Evolutionary conservation across 2,888 invertebrate species (phyloP).

Genomic region (Acronicta psi): DNA sequence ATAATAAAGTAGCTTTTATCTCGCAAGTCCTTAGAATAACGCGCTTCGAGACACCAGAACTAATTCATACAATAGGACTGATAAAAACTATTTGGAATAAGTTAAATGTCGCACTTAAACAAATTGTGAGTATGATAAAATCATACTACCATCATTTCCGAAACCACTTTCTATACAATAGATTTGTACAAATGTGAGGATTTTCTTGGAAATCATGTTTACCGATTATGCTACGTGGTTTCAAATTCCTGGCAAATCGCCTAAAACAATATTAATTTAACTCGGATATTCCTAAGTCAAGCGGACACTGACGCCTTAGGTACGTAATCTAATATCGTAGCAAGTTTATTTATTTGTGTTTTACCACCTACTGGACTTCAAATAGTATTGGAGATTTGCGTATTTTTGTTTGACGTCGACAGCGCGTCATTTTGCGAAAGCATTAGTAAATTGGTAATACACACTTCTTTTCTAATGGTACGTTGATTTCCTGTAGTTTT

Average conservation of each 20-base stretch:
- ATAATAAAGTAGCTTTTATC: too few species aligned
- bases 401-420: slow-evolving; percentile 30
- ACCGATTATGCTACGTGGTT: slow-evolving; percentile 31
- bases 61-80: too few species aligned
- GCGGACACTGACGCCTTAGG: slow-evolving; percentile 33
- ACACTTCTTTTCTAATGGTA: too few species aligned
- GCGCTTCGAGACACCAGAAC: too few species aligned
- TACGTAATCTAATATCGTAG: slow-evolving; percentile 20
- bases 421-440: slow-evolving; percentile 20
- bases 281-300: slow-evolving; percentile 27
- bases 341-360: slow-evolving; percentile 32
- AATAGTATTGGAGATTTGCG: slow-evolving; percentile 5
- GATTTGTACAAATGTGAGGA: slow-evolving; percentile 4
- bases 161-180: slow-evolving; percentile 6
- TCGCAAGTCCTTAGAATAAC: too few species aligned
- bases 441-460: slow-evolving; percentile 13
- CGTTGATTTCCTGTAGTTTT: too few species aligned
- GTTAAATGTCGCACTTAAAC: slow-evolving; percentile 15
- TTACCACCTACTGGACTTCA: slow-evolving; percentile 9
- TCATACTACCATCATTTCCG: neutral
- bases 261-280: slow-evolving; percentile 40
- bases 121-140: slow-evolving; percentile 6
- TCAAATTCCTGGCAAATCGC: slow-evolving; percentile 41
- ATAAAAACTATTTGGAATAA: too few species aligned
- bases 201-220: slow-evolving; percentile 10